phyloP scores from a whole-genome alignment of 2,888 invertebrate genomes.

The Drosophila nigritarsus region DNA sequence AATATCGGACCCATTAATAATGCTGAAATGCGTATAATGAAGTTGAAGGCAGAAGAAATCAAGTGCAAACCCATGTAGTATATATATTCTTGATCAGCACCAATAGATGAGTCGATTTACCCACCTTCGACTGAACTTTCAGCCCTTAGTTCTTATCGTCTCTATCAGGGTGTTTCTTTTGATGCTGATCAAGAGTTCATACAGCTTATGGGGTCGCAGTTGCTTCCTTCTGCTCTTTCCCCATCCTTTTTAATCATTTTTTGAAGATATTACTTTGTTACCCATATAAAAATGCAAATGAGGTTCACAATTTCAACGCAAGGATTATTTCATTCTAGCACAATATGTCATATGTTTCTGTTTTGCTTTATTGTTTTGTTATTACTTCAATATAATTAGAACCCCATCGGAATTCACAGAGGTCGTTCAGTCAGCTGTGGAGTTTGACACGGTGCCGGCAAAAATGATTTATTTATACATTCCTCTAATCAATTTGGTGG shows the following conservation, averaged over 20 bases:
- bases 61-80: not conserved
- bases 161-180: not conserved
- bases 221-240: not conserved
- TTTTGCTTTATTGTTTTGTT: not conserved
- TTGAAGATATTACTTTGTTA: conserved; percentile 1
- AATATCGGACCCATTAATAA: not conserved
- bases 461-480: not conserved
- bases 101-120: not conserved
- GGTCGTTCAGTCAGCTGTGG: not conserved
- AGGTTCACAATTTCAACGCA: not conserved
- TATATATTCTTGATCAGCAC: not conserved
- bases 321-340: not conserved
- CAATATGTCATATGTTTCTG: not conserved
- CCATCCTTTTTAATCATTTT: not conserved
- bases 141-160: not conserved
- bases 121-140: not conserved
- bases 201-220: not conserved
- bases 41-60: rapidly evolving
- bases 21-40: not conserved
- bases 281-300: conserved; percentile 43
- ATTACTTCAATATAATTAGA: not conserved
- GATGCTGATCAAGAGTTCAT: not conserved
- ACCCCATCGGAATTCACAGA: not conserved
- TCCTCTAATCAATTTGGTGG: not conserved
- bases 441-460: not conserved